Evolutionary conservation across 2,797 vertebrate genomes (phyloP).

Genomic region (Nyctibius grandis): DNA sequence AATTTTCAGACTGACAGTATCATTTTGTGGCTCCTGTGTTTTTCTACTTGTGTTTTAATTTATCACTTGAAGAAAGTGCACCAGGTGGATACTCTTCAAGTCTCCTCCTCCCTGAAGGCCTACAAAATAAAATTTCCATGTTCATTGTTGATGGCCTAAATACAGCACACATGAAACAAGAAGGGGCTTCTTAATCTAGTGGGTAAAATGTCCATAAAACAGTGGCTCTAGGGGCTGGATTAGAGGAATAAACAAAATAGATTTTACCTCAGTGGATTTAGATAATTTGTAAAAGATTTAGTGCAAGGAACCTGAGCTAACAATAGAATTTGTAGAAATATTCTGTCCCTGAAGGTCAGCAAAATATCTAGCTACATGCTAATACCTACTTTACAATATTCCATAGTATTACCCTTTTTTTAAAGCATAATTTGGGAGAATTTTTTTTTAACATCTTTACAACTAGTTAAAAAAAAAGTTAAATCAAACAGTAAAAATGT

Average conservation of each 20-base stretch:
- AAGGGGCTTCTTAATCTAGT: constrained; percentile 56
- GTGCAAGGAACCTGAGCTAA: constrained; percentile 32
- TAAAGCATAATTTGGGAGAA: not conserved
- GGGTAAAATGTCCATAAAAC: constrained; percentile 43
- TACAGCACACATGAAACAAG: constrained; percentile 63
- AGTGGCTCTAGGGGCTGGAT: constrained; percentile 46
- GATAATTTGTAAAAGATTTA: constrained; percentile 63
- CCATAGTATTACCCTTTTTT: not conserved
- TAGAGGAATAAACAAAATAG: constrained; percentile 56
- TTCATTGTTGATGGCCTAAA: constrained; percentile 73
- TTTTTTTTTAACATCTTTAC: not conserved
- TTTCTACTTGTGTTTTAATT: constrained; percentile 82
- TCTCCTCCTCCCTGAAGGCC: constrained; percentile 81
- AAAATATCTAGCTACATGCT: not conserved
- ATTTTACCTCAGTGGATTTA: constrained; percentile 52
- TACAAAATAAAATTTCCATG: constrained; percentile 77
- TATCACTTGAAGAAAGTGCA: constrained; percentile 81
- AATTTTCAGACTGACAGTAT: constrained; percentile 79
- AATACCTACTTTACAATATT: not conserved
- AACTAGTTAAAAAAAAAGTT: not conserved
- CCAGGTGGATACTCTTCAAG: constrained; percentile 73
- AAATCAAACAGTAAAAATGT: not conserved
- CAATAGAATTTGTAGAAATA: not conserved
- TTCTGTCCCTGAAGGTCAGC: not conserved
- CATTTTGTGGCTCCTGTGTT: constrained; percentile 75